phyloP scores from a whole-genome alignment of 2,888 invertebrate species.

The Nyleta sp. region DNA sequence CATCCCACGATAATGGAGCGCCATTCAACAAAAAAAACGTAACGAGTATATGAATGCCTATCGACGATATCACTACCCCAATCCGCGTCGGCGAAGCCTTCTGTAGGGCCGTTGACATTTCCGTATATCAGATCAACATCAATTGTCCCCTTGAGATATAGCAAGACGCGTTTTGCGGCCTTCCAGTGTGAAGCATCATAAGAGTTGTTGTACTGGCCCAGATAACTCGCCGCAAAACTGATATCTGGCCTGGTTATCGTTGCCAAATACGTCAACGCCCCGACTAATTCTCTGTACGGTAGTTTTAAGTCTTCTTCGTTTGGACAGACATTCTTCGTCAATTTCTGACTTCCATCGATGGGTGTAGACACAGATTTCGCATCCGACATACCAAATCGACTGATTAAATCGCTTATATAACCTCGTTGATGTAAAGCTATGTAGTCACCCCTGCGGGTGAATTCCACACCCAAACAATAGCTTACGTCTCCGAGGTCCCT shows the following conservation, averaged over 20 bases:
- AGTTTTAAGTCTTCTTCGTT: not conserved
- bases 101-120: not conserved
- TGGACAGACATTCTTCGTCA: not conserved
- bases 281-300: not conserved
- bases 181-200: not conserved
- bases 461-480: not conserved
- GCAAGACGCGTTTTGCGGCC: conserved; percentile 6
- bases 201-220: not conserved
- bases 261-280: not conserved
- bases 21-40: too few relatives aligned
- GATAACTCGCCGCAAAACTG: not conserved
- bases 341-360: not conserved
- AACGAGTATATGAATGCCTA: not conserved
- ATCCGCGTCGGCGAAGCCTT: conserved; percentile 6
- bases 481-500: not conserved
- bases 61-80: not conserved
- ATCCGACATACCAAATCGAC: not conserved
- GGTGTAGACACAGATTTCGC: not conserved
- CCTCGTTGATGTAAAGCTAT: not conserved
- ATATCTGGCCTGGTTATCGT: not conserved
- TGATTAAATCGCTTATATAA: not conserved
- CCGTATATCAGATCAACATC: not conserved
- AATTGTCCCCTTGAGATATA: not conserved
- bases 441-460: not conserved
- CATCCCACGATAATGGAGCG: not conserved